phyloP scores from a whole-genome alignment of 1,140 invertebrate genomes.

The Papilio polyxenes region DNA sequence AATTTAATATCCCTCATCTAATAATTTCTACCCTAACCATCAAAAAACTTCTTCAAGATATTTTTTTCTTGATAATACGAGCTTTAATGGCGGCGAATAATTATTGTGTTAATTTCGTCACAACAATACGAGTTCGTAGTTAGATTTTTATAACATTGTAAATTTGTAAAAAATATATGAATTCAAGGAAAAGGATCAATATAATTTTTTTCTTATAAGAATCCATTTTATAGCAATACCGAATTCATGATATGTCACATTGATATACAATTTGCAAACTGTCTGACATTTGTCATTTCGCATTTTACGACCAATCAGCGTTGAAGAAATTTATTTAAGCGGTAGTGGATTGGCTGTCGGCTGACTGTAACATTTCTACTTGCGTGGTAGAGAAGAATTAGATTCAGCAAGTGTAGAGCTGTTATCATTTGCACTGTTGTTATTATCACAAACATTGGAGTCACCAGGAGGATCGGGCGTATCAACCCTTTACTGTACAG shows the following conservation, averaged over 20 bases:
- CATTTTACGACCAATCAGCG: not conserved
- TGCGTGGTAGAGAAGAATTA: conserved; percentile 9
- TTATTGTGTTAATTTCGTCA: no score
- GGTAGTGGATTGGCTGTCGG: not conserved
- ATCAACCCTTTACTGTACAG: not conserved
- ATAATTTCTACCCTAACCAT: not conserved
- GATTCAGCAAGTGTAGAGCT: not conserved
- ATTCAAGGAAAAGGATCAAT: no score
- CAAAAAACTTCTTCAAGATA: not conserved
- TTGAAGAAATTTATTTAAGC: not conserved
- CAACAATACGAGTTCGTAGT: no score
- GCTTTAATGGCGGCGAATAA: no score
- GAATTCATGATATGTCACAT: not conserved
- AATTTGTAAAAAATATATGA: no score
- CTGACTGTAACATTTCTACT: not conserved
- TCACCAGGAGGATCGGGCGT: not conserved
- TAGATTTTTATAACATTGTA: no score
- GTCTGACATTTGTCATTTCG: not conserved
- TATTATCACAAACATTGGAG: not conserved
- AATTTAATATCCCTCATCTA: conserved; percentile 7
- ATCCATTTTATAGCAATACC: conserved; percentile 14
- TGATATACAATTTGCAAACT: not conserved
- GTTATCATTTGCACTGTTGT: conserved; percentile 14
- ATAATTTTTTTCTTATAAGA: not conserved
- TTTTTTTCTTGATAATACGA: no score